Conservation (phyloP, 2,888 invertebrate genomes). For the Serripes groenlandicus region DNA sequence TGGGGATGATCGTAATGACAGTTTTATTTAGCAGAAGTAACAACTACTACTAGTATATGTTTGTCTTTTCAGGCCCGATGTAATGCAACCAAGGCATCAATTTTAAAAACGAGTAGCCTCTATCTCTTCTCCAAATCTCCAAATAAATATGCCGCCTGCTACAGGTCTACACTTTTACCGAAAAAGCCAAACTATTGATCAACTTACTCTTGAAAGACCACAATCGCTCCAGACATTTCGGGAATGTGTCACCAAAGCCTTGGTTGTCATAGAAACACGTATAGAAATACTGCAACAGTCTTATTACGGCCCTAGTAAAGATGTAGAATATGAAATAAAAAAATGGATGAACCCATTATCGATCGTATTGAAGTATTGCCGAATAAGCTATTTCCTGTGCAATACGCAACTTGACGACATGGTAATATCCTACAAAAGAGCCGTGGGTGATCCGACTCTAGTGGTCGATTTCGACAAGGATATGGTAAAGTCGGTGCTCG, state of each 20-base stretch:
- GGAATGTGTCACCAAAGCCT: slow-evolving; percentile 72
- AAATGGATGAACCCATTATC: slow-evolving; percentile 72
- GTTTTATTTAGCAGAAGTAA: too few species aligned
- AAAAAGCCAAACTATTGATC: slow-evolving; percentile 77
- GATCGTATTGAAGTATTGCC: slow-evolving; percentile 70
- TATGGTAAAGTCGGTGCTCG: slow-evolving; percentile 60
- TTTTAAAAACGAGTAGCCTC: not conserved
- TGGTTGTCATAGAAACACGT: slow-evolving; percentile 71
- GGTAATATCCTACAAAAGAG: slow-evolving; percentile 57
- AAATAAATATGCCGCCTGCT: slow-evolving; percentile 70
- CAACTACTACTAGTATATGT: not conserved
- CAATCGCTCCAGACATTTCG: slow-evolving; percentile 78
- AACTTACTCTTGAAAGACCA: slow-evolving; percentile 77
- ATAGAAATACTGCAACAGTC: slow-evolving; percentile 72
- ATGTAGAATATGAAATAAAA: slow-evolving; percentile 75
- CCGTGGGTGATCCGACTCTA: slow-evolving; percentile 70
- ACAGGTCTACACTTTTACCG: slow-evolving; percentile 80
- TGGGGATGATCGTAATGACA: too few species aligned
- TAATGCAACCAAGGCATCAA: not conserved
- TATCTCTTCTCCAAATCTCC: not conserved
- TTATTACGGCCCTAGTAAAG: slow-evolving; percentile 72
- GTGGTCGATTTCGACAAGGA: slow-evolving; percentile 68
- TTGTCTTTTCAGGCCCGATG: not conserved
- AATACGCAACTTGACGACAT: slow-evolving; percentile 74
- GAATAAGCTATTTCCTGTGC: slow-evolving; percentile 68